phyloP scores from a whole-genome alignment of 1,140 invertebrate species.

The Plectus sambesii region DNA sequence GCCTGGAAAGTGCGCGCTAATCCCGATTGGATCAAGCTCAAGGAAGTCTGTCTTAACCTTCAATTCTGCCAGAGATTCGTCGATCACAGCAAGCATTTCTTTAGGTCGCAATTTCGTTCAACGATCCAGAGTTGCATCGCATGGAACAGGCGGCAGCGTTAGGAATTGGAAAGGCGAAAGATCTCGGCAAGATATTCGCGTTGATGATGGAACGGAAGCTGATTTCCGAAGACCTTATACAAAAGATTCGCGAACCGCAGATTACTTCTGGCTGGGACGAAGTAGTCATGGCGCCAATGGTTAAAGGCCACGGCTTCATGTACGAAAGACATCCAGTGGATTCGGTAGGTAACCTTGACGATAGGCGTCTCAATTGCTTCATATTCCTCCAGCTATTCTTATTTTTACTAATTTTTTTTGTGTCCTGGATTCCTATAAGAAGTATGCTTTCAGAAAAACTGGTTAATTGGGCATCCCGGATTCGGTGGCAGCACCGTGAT shows the following conservation, averaged over 20 bases:
- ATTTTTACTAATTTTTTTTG: background rate
- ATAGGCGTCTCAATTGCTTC: conserved; percentile 9
- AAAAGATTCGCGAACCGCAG: conserved; percentile 24
- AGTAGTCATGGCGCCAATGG: conserved; percentile 28
- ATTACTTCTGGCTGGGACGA: conserved; percentile 24
- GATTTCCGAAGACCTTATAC: conserved; percentile 25
- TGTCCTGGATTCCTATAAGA: background rate
- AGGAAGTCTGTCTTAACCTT: conserved; percentile 17
- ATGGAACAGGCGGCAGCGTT: conserved; percentile 38
- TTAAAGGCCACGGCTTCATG: conserved; percentile 38
- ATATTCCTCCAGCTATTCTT: conserved; percentile 2
- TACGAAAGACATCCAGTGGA: conserved; percentile 37
- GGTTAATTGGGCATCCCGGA: conserved; percentile 37
- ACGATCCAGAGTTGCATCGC: conserved; percentile 31
- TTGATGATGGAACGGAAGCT: conserved; percentile 35
- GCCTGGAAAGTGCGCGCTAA: conserved; percentile 23
- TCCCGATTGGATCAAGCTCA: conserved; percentile 33
- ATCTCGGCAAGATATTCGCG: conserved; percentile 31
- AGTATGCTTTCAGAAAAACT: conserved; percentile 26
- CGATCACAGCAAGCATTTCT: background rate
- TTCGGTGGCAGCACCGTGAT: conserved; percentile 35
- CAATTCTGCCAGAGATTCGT: no score
- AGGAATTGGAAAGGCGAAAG: conserved; percentile 34
- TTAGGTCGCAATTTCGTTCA: conserved; percentile 31
- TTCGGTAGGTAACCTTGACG: conserved; percentile 9